A percentile compares a stretch with the other conserved stretches of the same genome.
phyloP scores from a whole-genome alignment of 2,113 vertebrate species.

The Colinus virginianus region DNA sequence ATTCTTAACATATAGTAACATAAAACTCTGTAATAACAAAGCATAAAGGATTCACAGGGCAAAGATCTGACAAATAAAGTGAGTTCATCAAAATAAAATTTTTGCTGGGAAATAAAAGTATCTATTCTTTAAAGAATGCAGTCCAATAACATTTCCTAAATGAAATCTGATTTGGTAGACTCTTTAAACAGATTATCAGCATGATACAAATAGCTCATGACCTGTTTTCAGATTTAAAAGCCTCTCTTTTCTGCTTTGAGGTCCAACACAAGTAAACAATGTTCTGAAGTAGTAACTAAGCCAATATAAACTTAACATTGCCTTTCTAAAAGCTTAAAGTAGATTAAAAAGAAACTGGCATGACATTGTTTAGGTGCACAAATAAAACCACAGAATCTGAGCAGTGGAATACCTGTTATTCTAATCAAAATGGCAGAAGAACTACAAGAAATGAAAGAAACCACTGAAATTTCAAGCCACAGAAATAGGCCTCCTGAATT shows the following conservation, averaged over 20 bases:
- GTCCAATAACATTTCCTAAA: background rate
- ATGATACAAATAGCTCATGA: background rate
- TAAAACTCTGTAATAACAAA: background rate
- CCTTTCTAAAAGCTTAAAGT: background rate
- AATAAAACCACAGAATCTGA: background rate
- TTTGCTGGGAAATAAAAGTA: background rate
- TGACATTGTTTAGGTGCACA: background rate
- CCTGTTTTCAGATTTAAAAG: background rate
- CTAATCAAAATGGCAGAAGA: background rate
- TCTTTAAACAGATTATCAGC: background rate
- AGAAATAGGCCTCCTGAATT: background rate
- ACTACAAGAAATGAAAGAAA: background rate
- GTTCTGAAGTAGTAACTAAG: background rate
- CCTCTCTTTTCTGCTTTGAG: background rate
- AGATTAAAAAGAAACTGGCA: background rate
- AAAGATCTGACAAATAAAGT: background rate
- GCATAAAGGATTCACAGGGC: background rate
- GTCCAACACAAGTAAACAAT: background rate
- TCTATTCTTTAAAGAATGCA: background rate
- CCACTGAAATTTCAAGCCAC: background rate
- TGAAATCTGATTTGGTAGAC: background rate
- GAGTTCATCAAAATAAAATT: background rate
- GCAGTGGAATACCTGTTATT: background rate
- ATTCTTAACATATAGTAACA: conserved; percentile 32
- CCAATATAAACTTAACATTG: background rate